Conservation (phyloP, 1,140 invertebrate genomes). For the Drosophila virilis region DNA sequence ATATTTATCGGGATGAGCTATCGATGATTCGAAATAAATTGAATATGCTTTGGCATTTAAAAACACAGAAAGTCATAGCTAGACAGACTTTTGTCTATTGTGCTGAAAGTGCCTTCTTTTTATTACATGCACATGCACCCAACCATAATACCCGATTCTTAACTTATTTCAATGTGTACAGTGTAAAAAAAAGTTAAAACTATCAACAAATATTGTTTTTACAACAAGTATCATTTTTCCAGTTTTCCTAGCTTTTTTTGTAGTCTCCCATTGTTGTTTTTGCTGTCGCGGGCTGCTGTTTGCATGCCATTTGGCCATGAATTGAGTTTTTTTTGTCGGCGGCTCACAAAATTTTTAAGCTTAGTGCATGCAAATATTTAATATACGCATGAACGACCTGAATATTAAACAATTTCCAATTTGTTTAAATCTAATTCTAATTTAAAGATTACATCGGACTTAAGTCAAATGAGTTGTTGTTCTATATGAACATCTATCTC, state of each 20-base stretch:
- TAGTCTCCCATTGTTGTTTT: conserved; percentile 20
- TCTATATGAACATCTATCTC: too few relatives aligned
- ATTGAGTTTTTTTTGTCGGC: background rate
- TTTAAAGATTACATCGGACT: too few relatives aligned
- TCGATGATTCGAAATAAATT: too few relatives aligned
- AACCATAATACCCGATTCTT: too few relatives aligned
- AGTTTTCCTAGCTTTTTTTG: conserved; percentile 26
- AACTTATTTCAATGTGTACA: background rate
- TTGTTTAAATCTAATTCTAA: too few relatives aligned
- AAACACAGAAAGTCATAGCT: too few relatives aligned
- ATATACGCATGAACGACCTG: conserved; percentile 18
- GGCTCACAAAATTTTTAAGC: conserved; percentile 5
- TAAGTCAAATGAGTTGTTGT: too few relatives aligned
- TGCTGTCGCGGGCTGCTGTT: conserved; percentile 25
- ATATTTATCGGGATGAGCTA: too few relatives aligned
- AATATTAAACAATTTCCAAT: too few relatives aligned
- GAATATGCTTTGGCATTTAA: too few relatives aligned
- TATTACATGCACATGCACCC: too few relatives aligned
- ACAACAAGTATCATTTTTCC: conserved; percentile 66
- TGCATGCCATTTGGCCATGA: conserved; percentile 3
- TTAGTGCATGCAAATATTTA: background rate
- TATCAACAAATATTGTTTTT: conserved; percentile 63
- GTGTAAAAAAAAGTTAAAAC: conserved; percentile 2
- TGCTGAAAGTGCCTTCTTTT: background rate
- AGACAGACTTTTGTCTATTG: background rate